Evolutionary conservation across 2,797 vertebrate species (phyloP).

Genomic region (Kryptopterus vitreolus): DNA sequence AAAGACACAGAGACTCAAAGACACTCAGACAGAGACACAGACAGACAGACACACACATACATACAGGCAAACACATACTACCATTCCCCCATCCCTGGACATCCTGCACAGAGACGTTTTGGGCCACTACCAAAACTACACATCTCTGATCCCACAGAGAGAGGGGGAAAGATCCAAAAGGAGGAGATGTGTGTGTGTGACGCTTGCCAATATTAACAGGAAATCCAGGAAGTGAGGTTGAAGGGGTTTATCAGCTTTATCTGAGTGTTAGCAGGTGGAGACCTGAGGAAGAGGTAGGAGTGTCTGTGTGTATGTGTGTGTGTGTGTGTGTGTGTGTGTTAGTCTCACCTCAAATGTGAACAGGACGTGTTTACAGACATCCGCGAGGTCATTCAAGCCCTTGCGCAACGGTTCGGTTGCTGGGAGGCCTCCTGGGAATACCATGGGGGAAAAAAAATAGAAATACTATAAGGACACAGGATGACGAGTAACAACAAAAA

Average conservation of each 20-base stretch:
- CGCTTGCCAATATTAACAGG: conserved; percentile 32
- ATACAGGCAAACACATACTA: too few relatives aligned
- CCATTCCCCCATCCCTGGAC: not conserved
- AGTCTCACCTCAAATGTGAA: conserved; percentile 51
- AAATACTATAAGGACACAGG: not conserved
- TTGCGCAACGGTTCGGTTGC: conserved; percentile 50
- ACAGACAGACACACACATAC: too few relatives aligned
- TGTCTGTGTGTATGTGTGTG: too few relatives aligned
- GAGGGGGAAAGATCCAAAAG: not conserved
- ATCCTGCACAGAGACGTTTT: not conserved
- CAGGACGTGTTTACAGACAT: conserved; percentile 50
- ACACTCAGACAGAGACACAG: too few relatives aligned
- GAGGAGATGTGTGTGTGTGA: conserved; percentile 4
- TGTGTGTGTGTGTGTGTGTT: not conserved
- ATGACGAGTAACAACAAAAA: not conserved
- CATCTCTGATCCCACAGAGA: conserved; percentile 8
- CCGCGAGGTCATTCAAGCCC: conserved; percentile 47
- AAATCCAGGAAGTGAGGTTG: conserved; percentile 7
- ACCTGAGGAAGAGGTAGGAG: not conserved
- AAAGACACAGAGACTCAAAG: too few relatives aligned
- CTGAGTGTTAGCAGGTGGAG: conserved; percentile 12
- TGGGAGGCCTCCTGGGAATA: conserved; percentile 33
- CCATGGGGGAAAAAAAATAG: not conserved
- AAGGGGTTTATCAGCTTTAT: conserved; percentile 35
- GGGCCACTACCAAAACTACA: not conserved